Evolutionary conservation across 2,113 vertebrate genomes (phyloP), one percentile per base, ranked within the genome.

Genomic region (Lucifuga dentata): DNA sequence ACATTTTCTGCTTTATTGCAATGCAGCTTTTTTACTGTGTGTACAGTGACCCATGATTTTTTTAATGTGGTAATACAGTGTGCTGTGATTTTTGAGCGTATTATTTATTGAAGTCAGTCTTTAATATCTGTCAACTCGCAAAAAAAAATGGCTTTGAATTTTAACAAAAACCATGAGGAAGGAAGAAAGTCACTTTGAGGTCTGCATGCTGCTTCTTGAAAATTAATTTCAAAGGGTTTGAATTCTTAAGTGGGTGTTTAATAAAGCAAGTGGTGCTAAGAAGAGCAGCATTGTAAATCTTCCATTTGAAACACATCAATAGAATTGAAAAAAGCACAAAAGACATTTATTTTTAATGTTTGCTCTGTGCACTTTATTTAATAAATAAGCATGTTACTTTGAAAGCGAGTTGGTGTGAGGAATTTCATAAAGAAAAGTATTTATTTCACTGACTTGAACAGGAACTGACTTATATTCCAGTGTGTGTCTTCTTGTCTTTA

Each of bases 271-370:
- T 48, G 35, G 29, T 67, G 62, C 64, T 52, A 76, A 68, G 83
- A 83, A 80, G 49, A 58, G 70, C 38, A 61, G 76, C 66, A 57
- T 38, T 55, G 83, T 52, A 65, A 53, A 45, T 75, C 77, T 82
- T 82, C 78, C 78, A 85, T 80, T 84, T 78, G 78, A 83, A 84
- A 83, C 76, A 59, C 85, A 89, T 89, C 80, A 87, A 83, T 89
- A 83, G 59, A 76, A 79, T 86, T 74, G 76, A 58, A 78, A 78
- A 71, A 83, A 73, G 58, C 55, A 84, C 71, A 87, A 82, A 84
- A 79, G 75, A 45, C 19, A 73, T 90, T 36, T 2, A 78, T 85
- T 59, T 86, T 88, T 82, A 41, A 89, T 77, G 48, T 59, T 60
- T 32, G 44, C 53, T 64, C 63, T 66, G 44, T 71, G 65, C 68